Base-by-base conservation (phyloP, 2,797 vertebrate genomes). In the Danio kyathit region DNA sequence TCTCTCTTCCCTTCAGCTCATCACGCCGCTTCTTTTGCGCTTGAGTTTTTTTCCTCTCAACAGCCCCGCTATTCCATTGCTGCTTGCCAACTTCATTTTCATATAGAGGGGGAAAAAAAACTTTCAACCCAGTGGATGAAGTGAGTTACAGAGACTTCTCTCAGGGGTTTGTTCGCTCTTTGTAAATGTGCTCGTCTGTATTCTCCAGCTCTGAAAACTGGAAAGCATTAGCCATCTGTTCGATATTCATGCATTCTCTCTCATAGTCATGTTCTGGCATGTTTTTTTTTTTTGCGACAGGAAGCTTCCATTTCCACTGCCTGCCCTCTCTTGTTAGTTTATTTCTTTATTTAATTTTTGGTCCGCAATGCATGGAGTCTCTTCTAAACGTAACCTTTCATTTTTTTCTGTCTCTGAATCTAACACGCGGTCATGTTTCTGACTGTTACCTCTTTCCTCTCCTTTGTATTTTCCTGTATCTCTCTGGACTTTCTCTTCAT, bases 401-500 rank as follows among this genome's bases (percentile, higher is more conserved):
- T 89, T 89, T 59, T 29, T 29, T 89, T 88, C 86, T 87, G 88
- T 87, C 76, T 87, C 85, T 93, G 57, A 79, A 82, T 80, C 93
- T 92, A 91, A 90, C 93, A 92, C 91, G 92, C 93, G 90, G 90
- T 93, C 93, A 94, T 92, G 90, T 94, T 91, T 96, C 92, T 96
- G 95, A 94, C 88, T 94, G 91, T 94, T 94, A 90, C 95, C 94
- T 96, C 92, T 96, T 90, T 97, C 90, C 89, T 88, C 82, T 89
- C 89, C 95, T 93, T 94, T 94, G 92, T 86, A 80, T 95, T 65
- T 91, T 83, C 71, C 93, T 91, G 92, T 95, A 92, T 96, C 85
- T 85, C 81, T 83, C 94, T 95, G 95, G 94, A 94, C 94, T 94
- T 92, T 94, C 94, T 95, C 95, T 95, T 95, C 95, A 95, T 94